phyloP scores from a whole-genome alignment of 2,888 invertebrate genomes.

The Macaria notata region DNA sequence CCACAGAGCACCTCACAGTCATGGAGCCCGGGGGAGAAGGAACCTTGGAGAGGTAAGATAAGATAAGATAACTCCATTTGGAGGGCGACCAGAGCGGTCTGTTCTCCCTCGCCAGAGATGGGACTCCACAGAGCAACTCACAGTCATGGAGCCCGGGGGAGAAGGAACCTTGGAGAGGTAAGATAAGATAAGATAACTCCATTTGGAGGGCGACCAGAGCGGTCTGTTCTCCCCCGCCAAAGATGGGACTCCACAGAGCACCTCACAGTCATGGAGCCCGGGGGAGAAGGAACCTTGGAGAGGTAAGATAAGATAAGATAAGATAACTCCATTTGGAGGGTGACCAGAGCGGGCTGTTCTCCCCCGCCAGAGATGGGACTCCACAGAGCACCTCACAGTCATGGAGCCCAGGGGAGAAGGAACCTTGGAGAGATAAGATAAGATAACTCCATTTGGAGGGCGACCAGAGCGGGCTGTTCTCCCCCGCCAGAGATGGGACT shows the following conservation, averaged over 20 bases:
- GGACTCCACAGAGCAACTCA: constrained; percentile 52
- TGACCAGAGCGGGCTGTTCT: constrained; percentile 53
- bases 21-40: constrained; percentile 39
- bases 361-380: constrained; percentile 52
- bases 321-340: constrained; percentile 44
- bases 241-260: constrained; percentile 57
- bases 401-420: constrained; percentile 39
- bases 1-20: constrained; percentile 53
- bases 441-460: constrained; percentile 44
- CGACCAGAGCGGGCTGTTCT: constrained; percentile 53
- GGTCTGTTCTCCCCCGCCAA: constrained; percentile 55
- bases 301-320: constrained; percentile 30
- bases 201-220: constrained; percentile 53
- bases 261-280: constrained; percentile 44
- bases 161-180: constrained; percentile 54
- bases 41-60: constrained; percentile 52
- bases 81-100: constrained; percentile 50
- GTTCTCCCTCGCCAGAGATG: constrained; percentile 58
- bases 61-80: constrained; percentile 37
- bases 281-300: constrained; percentile 49
- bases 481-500: constrained; percentile 52
- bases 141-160: constrained; percentile 41
- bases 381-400: constrained; percentile 53
- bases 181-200: constrained; percentile 8
- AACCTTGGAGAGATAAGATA: constrained; percentile 51